Conservation (phyloP, 2,797 vertebrate species). For the Hydrophis major region DNA sequence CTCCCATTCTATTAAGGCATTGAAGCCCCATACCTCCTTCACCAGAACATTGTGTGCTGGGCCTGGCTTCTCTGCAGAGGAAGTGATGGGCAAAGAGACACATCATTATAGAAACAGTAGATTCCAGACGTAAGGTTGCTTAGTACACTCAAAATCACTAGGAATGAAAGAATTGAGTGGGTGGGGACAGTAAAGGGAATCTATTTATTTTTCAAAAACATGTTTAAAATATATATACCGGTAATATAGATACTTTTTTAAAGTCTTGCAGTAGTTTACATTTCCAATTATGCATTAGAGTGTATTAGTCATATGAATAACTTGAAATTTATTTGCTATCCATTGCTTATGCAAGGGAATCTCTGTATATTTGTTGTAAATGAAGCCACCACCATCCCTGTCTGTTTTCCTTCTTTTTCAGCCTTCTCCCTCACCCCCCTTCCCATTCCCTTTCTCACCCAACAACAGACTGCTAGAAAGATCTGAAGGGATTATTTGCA, state of each 20-base stretch:
- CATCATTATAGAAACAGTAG: neutral
- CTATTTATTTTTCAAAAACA: neutral
- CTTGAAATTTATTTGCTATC: neutral
- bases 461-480: neutral
- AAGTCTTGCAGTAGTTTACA: neutral
- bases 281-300: neutral
- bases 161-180: neutral
- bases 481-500: neutral
- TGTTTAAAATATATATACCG: neutral
- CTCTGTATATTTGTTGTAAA: neutral
- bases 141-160: neutral
- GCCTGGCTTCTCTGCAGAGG: conserved; percentile 80
- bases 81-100: neutral
- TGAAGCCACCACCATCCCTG: neutral
- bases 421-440: neutral
- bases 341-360: neutral
- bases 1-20: conserved; percentile 86
- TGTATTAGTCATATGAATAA: neutral
- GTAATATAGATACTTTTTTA: neutral
- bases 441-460: no score
- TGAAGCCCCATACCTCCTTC: conserved; percentile 89
- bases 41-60: conserved; percentile 76
- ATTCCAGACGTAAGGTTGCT: neutral
- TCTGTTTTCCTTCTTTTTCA: neutral
- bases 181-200: neutral